Conservation (phyloP, 2,113 vertebrate genomes). For the Orthochromis malagaraziensis region DNA sequence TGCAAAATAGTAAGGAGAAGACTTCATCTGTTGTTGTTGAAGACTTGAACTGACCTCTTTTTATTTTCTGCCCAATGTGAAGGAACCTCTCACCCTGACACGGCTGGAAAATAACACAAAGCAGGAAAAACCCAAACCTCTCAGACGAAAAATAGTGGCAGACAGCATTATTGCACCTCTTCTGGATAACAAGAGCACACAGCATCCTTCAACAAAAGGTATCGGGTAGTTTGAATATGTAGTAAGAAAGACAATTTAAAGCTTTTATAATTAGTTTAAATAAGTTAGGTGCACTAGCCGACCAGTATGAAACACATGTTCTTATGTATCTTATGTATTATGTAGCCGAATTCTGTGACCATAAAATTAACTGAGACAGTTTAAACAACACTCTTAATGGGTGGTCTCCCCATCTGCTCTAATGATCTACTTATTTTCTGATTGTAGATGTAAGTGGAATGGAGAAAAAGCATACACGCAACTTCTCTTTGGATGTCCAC, state of each 20-base stretch:
- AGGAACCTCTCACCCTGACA: conserved; percentile 84
- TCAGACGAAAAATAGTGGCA: conserved; percentile 83
- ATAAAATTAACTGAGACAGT: not conserved
- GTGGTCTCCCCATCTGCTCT: not conserved
- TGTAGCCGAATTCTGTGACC: rapidly evolving
- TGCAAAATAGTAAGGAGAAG: not conserved
- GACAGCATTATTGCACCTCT: conserved; percentile 89
- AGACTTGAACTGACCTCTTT: not conserved
- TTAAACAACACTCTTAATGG: not conserved
- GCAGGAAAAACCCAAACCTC: conserved; percentile 87
- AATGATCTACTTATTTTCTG: not conserved
- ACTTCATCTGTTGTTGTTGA: not conserved
- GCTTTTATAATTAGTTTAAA: not conserved
- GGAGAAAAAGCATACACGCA: conserved; percentile 90
- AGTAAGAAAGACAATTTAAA: not conserved
- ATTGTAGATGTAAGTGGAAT: conserved; percentile 59
- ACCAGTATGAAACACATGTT: not conserved
- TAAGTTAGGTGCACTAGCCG: not conserved
- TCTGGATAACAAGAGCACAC: conserved; percentile 83
- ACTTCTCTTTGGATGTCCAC: conserved; percentile 96
- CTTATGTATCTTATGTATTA: not conserved
- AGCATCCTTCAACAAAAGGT: conserved; percentile 74
- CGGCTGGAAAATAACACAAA: conserved; percentile 87
- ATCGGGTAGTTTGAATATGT: not conserved
- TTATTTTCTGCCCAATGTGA: not conserved